Evolutionary conservation across 1,140 invertebrate genomes (phyloP), one percentile per base, ranked within the genome.

Genomic region (Philopotamus ludificatus): DNA sequence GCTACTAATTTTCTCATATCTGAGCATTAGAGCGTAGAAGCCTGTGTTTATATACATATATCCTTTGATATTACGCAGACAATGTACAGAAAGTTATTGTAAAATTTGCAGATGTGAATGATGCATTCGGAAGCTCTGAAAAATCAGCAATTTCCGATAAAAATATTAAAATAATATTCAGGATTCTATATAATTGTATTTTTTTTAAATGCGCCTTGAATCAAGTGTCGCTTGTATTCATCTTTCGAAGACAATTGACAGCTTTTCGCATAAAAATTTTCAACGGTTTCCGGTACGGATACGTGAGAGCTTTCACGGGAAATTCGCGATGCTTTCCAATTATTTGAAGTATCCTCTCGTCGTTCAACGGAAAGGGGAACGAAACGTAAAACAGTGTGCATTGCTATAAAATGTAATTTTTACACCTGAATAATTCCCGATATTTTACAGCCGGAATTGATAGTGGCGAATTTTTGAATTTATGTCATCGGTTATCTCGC

Each of bases 281-380:
- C 21, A 41, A 8, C 16, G 12, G 39, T 8, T 22, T 18, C 34
- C 42, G 22, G 34, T 3, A n/a, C 7, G 23, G 42, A 45, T 49
- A 55, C 49, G 47, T 60, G 61, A 66, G 60, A 55, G 60, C 42
- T 54, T 69, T 65, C 44, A 26, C 39, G 57, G 50, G 39, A 60
- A 63, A 63, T 61, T 65, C 60, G 51, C 63, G 63, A 59, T 66
- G 67, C 67, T 69, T 69, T 69, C 67, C 67, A 69, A 69, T 69
- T 69, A 69, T 66, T 66, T 69, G 63, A 66, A 69, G 67, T 42
- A 63, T 63, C 50, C 64, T 66, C 57, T 66, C 66, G 63, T 58
- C 44, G 23, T 39, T 28, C 47, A 55, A 63, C 62, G 21, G 54
- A 44, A 55, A 59, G 59, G 67, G 63, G 59, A 50, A 44, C n/a